Evolutionary conservation across 2,797 vertebrate species (phyloP).

Genomic region (Sylvilagus floridanus): DNA sequence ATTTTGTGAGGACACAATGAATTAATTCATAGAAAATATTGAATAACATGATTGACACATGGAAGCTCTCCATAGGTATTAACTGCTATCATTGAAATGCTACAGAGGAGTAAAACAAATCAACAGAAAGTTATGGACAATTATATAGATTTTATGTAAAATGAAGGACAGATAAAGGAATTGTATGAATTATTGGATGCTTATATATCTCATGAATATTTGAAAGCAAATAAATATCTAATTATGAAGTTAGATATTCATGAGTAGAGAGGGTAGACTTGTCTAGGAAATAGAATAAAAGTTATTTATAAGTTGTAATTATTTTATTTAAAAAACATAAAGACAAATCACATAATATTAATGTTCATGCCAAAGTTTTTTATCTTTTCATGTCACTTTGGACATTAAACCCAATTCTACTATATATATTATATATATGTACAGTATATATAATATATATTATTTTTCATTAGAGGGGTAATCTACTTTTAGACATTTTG

Average conservation of each 20-base stretch:
- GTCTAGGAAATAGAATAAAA: neutral
- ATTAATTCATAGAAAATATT: neutral
- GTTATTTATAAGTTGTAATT: neutral
- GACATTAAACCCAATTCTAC: neutral
- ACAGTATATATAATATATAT: no score
- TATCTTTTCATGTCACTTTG: neutral
- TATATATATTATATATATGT: neutral
- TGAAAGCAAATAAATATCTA: neutral
- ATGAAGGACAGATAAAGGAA: neutral
- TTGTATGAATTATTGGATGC: neutral
- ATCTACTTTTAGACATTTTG: constrained; percentile 23
- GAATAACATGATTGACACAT: neutral
- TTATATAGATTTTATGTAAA: neutral
- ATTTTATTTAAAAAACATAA: constrained; percentile 1
- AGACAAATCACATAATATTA: neutral
- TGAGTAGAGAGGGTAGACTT: neutral
- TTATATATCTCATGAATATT: neutral
- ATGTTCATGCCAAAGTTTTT: neutral
- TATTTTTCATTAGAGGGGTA: neutral
- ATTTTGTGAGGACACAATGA: neutral
- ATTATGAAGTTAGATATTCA: neutral
- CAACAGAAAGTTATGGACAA: neutral
- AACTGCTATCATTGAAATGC: neutral
- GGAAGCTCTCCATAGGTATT: neutral
- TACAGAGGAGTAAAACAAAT: neutral